Percentiles rank a stretch among this genome's conserved stretches.
Evolutionary conservation across 1,140 invertebrate genomes (phyloP).

Genomic region (Trichomalopsis sarcophagae): DNA sequence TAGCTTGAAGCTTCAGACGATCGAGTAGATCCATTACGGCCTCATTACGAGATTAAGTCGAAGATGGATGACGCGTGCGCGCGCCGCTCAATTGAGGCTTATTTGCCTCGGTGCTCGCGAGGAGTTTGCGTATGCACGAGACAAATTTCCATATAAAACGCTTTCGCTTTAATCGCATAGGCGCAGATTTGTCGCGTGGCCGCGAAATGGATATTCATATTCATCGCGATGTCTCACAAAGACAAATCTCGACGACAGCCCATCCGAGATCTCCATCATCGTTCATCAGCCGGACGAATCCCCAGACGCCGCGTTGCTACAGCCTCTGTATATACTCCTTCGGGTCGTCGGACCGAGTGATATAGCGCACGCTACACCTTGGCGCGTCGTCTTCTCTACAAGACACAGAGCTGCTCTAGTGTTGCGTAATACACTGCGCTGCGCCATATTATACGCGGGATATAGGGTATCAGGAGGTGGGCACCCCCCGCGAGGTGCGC

Average conservation of each 20-base stretch:
- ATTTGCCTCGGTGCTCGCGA: not conserved
- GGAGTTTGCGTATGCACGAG: not conserved
- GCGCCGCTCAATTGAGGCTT: not conserved
- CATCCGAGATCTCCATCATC: not conserved
- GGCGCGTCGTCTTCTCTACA: not conserved
- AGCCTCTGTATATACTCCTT: not conserved
- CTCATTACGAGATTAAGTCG: conserved; percentile 47
- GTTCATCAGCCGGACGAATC: not conserved
- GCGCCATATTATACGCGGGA: conserved; percentile 2
- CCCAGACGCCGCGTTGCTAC: not conserved
- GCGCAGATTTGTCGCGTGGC: no score
- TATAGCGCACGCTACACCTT: not conserved
- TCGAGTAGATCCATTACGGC: conserved; percentile 32
- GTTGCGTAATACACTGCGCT: conserved; percentile 23
- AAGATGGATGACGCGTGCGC: not conserved
- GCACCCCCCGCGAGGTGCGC: not conserved
- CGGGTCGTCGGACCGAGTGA: not conserved
- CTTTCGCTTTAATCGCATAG: no score
- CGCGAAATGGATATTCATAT: not conserved
- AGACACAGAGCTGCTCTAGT: conserved; percentile 6
- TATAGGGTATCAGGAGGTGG: conserved; percentile 1
- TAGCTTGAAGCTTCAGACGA: conserved; percentile 10
- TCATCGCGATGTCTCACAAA: not conserved
- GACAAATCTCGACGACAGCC: not conserved
- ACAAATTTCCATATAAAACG: not conserved